Base-by-base conservation (phyloP, 2,113 vertebrate genomes). In the Oenanthe oenanthe region DNA sequence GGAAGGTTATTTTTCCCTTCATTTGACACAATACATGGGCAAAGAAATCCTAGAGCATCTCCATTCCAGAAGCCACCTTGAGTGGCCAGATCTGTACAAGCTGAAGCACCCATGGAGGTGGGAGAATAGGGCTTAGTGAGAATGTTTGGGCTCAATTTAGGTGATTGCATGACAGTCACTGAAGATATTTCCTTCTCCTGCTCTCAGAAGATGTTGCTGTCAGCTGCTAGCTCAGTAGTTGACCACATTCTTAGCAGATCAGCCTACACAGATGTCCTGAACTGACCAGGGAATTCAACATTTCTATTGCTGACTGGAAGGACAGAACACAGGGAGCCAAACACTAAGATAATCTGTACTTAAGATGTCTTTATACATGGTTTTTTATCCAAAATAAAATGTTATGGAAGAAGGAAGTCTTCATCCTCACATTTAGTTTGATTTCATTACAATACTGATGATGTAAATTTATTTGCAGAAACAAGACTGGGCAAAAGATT, bases 1-100 rank as follows among this genome's bases (percentile, higher is more conserved):
- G 67, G 78, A 79, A 72, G 75, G 62, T 76, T 88, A 50, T 76
- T 95, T 96, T 86, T 88, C 53, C 60, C 56, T 95, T 93, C 71
- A 7, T 68, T 83, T 90, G 79, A 28, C 72, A 60, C 63, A 58
- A 1, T 47, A 9, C 26, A 4, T 7, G 34, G 38, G 51, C 68
- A 56, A 38, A 78, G 54, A 45, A 89, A 56, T 88, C 60, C 43
- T 61, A 28, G 56, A 62, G 32, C 71, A 80, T 79, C 88, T 79
- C 71, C 8, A 4, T 77, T 76, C 67, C 83, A 70, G 43, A 88
- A 90, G 42, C 71, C 34, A n/a, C 1, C 6, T 25, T 36, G 5
- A 22, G 32, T 28, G 43, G 32, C 74, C 40, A 24, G 73, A 57
- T 71, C 6, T 10, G 4, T 51, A 13, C 13, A 16, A 42, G 42